phyloP scores from a whole-genome alignment of 2,888 invertebrate species.

The Acronicta leporina region DNA sequence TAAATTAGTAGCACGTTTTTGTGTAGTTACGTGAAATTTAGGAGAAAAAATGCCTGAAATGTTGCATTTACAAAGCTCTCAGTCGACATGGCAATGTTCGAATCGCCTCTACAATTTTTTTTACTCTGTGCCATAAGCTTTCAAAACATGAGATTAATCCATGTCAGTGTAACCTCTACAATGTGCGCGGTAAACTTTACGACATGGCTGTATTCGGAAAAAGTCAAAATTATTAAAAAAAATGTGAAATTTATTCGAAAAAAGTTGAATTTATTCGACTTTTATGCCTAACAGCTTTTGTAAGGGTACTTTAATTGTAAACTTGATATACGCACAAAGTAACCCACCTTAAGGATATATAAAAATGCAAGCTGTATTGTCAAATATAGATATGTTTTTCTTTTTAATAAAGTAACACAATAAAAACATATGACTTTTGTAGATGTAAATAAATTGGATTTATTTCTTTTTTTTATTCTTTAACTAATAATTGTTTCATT shows the following conservation, averaged over 20 bases:
- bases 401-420: too few species aligned
- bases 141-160: conserved; percentile 72
- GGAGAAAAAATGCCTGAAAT: too few species aligned
- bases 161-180: conserved; percentile 63
- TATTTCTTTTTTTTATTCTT: too few species aligned
- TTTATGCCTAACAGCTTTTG: conserved; percentile 51
- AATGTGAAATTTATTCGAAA: conserved; percentile 44
- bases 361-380: too few species aligned
- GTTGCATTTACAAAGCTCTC: too few species aligned
- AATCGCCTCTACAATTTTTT: conserved; percentile 10
- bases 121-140: conserved; percentile 65
- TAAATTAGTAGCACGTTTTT: too few species aligned
- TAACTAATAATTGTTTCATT: too few species aligned
- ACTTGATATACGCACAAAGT: conserved; percentile 1
- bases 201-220: conserved; percentile 57
- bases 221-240: conserved; percentile 42
- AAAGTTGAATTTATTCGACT: conserved; percentile 48
- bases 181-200: conserved; percentile 65
- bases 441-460: too few species aligned
- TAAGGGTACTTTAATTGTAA: conserved; percentile 30
- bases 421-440: too few species aligned
- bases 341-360: background rate
- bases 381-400: too few species aligned
- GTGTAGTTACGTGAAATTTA: too few species aligned
- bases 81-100: too few species aligned